Percentiles rank a stretch among this genome's conserved stretches.
Evolutionary conservation across 2,888 invertebrate species (phyloP).

Genomic region (Petrolisthes manimaculis): DNA sequence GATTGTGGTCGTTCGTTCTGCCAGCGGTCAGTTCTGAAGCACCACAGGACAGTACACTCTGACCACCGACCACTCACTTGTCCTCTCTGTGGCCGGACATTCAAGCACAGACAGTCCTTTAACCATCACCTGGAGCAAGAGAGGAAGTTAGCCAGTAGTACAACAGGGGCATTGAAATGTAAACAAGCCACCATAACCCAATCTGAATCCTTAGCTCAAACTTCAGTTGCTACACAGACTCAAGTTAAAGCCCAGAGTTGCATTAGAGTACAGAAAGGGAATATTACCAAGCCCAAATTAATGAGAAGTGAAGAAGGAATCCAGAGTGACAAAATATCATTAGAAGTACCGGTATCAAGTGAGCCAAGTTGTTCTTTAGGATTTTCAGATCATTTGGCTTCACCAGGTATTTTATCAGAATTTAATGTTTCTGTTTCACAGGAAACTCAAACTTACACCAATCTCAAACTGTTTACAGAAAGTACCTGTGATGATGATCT

Average conservation of each 20-base stretch:
- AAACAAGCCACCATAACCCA: neutral
- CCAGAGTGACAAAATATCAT: neutral
- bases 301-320: neutral
- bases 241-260: neutral
- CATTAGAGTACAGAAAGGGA: neutral
- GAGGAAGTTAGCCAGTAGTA: slow-evolving; percentile 3
- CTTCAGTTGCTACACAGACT: neutral
- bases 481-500: neutral
- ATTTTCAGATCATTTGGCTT: neutral
- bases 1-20: slow-evolving; percentile 49
- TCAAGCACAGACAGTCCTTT: slow-evolving; percentile 43
- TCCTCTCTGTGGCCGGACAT: slow-evolving; percentile 40
- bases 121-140: slow-evolving; percentile 45
- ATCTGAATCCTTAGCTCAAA: neutral
- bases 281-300: neutral
- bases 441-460: slow-evolving; percentile 19
- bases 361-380: neutral
- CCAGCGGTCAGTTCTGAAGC: slow-evolving; percentile 50
- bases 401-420: neutral
- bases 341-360: neutral
- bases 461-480: slow-evolving; percentile 26
- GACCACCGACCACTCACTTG: slow-evolving; percentile 31
- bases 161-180: neutral
- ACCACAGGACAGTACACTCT: slow-evolving; percentile 43
- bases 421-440: neutral